Base-by-base conservation (phyloP, 2,113 vertebrate species). In the Pelvicachromis taeniatus region DNA sequence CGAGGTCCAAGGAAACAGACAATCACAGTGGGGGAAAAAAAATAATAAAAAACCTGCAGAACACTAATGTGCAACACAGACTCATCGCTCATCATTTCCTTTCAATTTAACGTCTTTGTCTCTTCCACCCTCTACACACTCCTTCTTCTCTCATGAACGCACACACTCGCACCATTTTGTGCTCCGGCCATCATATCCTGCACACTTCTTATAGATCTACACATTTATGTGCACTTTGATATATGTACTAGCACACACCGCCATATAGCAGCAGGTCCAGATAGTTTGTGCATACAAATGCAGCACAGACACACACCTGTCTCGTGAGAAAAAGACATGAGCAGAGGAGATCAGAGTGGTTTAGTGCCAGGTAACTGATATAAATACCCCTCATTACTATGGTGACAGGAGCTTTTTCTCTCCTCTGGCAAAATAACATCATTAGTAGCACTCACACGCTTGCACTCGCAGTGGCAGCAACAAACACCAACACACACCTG, bases 71-170 rank as follows among this genome's bases (percentile, higher is more conserved):
- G 90, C 56, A 48, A 88, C 93, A 92, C 91, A 96, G 95, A 95
- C 94, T 93, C 94, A 95, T 95, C 79, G 73, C 88, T 95, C 94
- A 95, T 96, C 92, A 94, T 96, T 94, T 94, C 88, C 91, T 93
- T 94, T 93, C 92, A 94, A 92, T 95, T 95, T 94, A 92, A 54
- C 88, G 87, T 94, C 93, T 93, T 94, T 93, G 91, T 94, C 92
- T 94, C 88, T 81, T 90, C 83, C 89, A 85, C 85, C 81, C 87
- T 86, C 80, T 16, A 92, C 68, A 84, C 91, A 87, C 90, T 83
- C 81, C 75, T 80, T 85, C 40, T 42, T 78, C 61, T 68, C 45
- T 19, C 80, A 21, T n/a, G 45, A 29, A 75, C 26, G 63, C 78
- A 84, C 80, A 63, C 81, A 58, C 77, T 68, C 83, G 70, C 75